Evolutionary conservation across 2,113 vertebrate species (phyloP), one percentile per base, ranked within the genome.

Genomic region (Penelope pileata): DNA sequence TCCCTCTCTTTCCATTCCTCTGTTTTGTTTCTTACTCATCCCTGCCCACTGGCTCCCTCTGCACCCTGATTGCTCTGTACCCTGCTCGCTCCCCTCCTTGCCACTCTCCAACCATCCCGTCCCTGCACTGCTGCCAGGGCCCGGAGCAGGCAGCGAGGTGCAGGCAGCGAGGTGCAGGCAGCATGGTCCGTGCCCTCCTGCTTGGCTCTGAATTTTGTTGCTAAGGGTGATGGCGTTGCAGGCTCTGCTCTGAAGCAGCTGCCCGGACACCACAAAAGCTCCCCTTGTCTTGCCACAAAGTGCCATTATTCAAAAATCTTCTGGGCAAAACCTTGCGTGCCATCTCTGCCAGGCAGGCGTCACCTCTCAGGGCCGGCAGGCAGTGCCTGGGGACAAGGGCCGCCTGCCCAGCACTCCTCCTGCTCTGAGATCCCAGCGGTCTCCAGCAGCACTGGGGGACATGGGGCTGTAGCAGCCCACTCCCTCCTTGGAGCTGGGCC

Each of bases 201-300:
- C 66, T 26, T 29, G 32, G 50, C 40, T 40, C 8, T 16, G 5
- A 30, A 62, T 13, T 59, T 26, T 53, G 86, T 59, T 95, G 89
- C 81, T 47, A 69, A 86, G 80, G 69, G 66, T 56, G 79, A 58
- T 64, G 27, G 54, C 8, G 2, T 48, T 91, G 90, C 11, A 9
- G 83, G 47, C 63, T 45, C 38, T 83, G 75, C 63, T 80, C 68
- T 36, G 50, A 9, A 2, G 40, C 89, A 97, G 93, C 89, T 92
- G 82, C 63, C 67, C 0, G 0, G 59, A 10, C 7, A 1, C 67
- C 7, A 94, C 79, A 93, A 80, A 94, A 89, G 78, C 82, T 93
- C 34, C 38, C 15, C 59, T 95, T 96, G 82, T 92, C 67, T 72
- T 36, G 66, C 40, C 88, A 88, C 84, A 96, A 88, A 94, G 78